Conservation (phyloP, 2,888 invertebrate species). For the Oxystoma pomonae region DNA sequence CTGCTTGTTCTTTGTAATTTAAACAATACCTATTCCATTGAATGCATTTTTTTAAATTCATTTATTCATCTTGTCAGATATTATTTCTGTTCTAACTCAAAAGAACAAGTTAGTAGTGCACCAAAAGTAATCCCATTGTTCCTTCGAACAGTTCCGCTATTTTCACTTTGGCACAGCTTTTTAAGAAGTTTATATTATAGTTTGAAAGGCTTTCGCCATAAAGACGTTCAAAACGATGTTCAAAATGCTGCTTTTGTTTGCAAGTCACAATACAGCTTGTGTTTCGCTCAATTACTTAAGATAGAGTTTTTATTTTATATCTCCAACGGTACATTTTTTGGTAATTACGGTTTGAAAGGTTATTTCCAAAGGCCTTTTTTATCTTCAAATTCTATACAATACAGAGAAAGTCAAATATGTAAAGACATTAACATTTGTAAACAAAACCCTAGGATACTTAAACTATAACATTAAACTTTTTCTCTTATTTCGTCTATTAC, state of each 20-base stretch:
- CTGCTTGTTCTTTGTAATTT: no score
- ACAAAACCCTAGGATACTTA: no score
- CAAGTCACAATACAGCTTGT: not conserved
- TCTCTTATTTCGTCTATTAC: no score
- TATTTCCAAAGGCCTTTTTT: no score
- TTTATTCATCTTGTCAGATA: no score
- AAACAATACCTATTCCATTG: no score
- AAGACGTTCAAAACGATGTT: not conserved
- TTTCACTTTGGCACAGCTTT: not conserved
- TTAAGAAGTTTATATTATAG: not conserved
- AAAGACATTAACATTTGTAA: no score
- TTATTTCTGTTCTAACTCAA: not conserved
- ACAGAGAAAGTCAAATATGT: no score
- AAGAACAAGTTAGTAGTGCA: not conserved
- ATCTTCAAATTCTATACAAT: no score
- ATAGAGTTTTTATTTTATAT: not conserved
- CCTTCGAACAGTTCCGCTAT: not conserved
- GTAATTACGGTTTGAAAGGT: no score
- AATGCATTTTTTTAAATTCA: no score
- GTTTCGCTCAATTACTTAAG: not conserved
- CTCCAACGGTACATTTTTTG: not conserved
- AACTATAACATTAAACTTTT: no score
- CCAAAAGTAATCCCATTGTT: not conserved
- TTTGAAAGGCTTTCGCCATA: not conserved
- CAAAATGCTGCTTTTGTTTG: not conserved